Base-by-base conservation (phyloP, 2,797 vertebrate species). In the Hapalemur alaotrensis region DNA sequence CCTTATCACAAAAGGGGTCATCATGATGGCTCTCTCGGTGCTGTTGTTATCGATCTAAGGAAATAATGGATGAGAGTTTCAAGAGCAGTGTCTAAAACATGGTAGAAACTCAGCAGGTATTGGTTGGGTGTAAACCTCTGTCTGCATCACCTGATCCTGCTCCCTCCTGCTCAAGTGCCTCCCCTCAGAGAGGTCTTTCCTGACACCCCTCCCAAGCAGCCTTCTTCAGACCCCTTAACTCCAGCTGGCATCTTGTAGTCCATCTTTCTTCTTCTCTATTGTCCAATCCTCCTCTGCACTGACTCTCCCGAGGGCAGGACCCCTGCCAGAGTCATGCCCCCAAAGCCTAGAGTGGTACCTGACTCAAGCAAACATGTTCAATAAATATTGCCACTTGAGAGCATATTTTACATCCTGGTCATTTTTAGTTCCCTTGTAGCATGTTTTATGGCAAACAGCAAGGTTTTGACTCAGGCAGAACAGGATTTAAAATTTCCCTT, bases 391-490 rank as follows among this genome's bases (percentile, higher is more conserved):
- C 78, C 81, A 63, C 70, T 76, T 25, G n/a, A 73, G 67, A 87
- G 43, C 17, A 3, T 73, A 73, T 89, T 94, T 97, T 88, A 96
- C 38, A 75, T 73, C 78, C 78, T 20, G 25, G 61, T 95, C 97
- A 78, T 50, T 93, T 87, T 95, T 46, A 85, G 78, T 67, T 88
- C 75, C 65, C 83, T 83, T 4, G 0, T 76, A 85, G 72, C n/a
- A 4, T 48, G 83, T 76, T 96, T 97, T 87, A 93, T 93, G 52
- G 75, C 67, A 28, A 91, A 70, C 43, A 76, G 93, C 72, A 73
- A 96, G 89, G 65, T 80, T 97, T 54, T 59, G 89, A 96, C 81
- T 95, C 61, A 14, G 17, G 59, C 89, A 94, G 70, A 90, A 76
- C 89, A 87, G 61, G 89, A 96, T 89, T 92, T 80, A 94, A 97